Evolutionary conservation across 2,888 invertebrate species (phyloP).

Genomic region (Acronicta aceris): DNA sequence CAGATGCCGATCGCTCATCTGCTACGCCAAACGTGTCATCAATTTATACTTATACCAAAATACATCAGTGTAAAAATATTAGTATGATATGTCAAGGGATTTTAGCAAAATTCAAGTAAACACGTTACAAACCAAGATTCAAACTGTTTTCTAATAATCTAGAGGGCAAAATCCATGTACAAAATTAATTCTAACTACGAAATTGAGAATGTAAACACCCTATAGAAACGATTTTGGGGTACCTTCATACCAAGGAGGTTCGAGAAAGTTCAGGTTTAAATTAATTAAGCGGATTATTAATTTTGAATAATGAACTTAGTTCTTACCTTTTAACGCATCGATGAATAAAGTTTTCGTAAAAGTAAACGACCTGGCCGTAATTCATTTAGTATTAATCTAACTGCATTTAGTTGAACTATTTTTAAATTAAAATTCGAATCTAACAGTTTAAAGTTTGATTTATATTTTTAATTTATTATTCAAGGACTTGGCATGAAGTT

Average conservation of each 20-base stretch:
- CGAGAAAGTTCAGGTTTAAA: conserved; percentile 81
- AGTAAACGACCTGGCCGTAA: conserved; percentile 48
- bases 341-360: conserved; percentile 51
- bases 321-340: conserved; percentile 58
- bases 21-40: too few species aligned
- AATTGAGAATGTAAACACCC: conserved; percentile 64
- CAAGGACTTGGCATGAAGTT: conserved; percentile 34
- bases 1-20: too few species aligned
- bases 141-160: conserved; percentile 32
- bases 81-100: conserved; percentile 38
- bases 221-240: conserved; percentile 71
- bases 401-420: conserved; percentile 39
- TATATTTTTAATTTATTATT: conserved; percentile 48
- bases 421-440: conserved; percentile 39
- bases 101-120: conserved; percentile 26
- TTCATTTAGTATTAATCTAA: conserved; percentile 42
- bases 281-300: conserved; percentile 87
- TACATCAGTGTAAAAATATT: conserved; percentile 40
- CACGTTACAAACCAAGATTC: conserved; percentile 20
- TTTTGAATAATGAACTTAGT: conserved; percentile 83
- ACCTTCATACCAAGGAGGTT: conserved; percentile 69
- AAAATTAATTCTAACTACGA: conserved; percentile 38
- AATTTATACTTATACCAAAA: conserved; percentile 31
- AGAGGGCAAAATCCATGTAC: conserved; percentile 20
- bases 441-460: conserved; percentile 44